A percentile compares a stretch with the other conserved stretches of the same genome.
phyloP scores from a whole-genome alignment of 1,140 invertebrate genomes.

The Drosophila kurseongensis region DNA sequence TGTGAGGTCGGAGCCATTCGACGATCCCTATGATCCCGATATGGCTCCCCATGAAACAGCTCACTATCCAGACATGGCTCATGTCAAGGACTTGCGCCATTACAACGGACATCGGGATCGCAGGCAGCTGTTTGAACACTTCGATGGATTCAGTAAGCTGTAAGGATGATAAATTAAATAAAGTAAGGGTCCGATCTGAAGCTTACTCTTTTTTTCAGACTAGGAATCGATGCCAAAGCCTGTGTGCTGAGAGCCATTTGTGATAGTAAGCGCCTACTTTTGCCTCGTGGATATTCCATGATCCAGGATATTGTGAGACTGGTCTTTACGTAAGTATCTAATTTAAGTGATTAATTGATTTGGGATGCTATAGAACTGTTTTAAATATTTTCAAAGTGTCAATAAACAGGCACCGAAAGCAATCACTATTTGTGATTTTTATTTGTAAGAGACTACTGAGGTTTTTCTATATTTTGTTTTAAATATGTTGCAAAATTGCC shows the following conservation, averaged over 20 bases:
- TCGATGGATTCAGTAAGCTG: conserved; percentile 71
- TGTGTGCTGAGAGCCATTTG: conserved; percentile 77
- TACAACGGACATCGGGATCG: conserved; percentile 74
- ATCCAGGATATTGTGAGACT: conserved; percentile 73
- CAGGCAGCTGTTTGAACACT: conserved; percentile 69
- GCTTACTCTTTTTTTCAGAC: conserved; percentile 18
- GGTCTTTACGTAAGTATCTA: conserved; percentile 66
- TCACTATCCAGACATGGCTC: conserved; percentile 48
- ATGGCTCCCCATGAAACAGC: conserved; percentile 25
- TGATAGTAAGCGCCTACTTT: conserved; percentile 66
- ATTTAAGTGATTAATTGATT: too few species aligned
- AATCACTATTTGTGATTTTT: too few species aligned
- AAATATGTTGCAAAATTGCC: too few species aligned
- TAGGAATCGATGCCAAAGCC: conserved; percentile 67
- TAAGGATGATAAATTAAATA: conserved; percentile 11
- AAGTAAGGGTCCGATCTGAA: too few species aligned
- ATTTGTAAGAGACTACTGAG: too few species aligned
- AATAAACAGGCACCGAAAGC: too few species aligned
- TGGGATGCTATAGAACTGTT: too few species aligned
- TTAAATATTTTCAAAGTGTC: too few species aligned
- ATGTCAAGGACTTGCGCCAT: conserved; percentile 36
- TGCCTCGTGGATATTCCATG: conserved; percentile 78
- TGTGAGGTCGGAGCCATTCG: conserved; percentile 20
- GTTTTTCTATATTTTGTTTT: too few species aligned
- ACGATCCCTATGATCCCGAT: conserved; percentile 56